Evolutionary conservation across 2,888 invertebrate genomes (phyloP), one percentile per base, ranked within the genome.

Genomic region (Dryocosmus kuriphilus): DNA sequence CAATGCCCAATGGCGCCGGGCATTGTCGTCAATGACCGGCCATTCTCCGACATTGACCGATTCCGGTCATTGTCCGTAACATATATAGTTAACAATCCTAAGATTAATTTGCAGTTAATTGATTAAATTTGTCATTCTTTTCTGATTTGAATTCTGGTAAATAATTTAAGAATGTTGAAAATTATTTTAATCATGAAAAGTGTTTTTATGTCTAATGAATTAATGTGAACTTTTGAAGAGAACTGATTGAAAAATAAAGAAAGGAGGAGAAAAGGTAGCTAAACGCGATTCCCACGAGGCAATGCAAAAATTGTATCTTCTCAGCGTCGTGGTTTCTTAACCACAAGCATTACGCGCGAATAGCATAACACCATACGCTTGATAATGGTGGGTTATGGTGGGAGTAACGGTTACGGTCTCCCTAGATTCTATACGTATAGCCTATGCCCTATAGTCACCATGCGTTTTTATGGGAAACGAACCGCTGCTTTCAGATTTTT

Each of bases 321-420:
- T 51, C 14, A 71, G 51, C 32, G 51, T 71, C 32, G 51, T 51
- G 51, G 71, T 71, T 51, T 22, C 30, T 27, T 11, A 11, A 71
- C 71, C 71, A 51, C 71, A 32, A 71, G 46, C 9, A 71, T 30
- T 71, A 71, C 30, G 71, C 14, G 24, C 30, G n/a, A 71, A 32
- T 51, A n/a, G 30, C 32, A 71, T 71, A 71, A 51, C 71, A 71
- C 30, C 71, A 71, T 71, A 41, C 27, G 30, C 30, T 51, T 7
- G 6, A 51, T 51, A 51, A 71, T 71, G 51, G 46, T 51, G 4
- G 71, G 27, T n/a, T 71, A 51, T 71, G 51, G 30, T 51, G 27
- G 51, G 24, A 71, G 71, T 11, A 51, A 46, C 38, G 16, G 3
- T 30, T 38, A 55, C 38, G 4, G 61, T 74, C 30, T 76, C 7